phyloP scores from a whole-genome alignment of 1,140 invertebrate species.

The Drosophila carrolli region DNA sequence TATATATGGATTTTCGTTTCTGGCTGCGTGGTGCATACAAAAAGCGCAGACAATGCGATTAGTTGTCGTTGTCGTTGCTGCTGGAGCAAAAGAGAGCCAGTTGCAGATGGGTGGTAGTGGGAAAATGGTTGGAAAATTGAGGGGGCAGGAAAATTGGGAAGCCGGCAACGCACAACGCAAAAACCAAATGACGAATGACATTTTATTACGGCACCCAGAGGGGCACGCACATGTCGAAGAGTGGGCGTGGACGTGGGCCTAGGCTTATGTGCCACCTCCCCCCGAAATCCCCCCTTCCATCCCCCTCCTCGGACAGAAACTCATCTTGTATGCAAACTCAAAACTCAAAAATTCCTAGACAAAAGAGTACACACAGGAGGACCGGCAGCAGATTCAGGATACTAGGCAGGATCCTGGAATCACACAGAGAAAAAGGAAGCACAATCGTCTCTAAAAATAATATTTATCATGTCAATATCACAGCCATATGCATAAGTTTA shows the following conservation, averaged over 20 bases:
- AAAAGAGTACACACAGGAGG: slow-evolving; percentile 70
- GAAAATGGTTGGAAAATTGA: slow-evolving; percentile 2
- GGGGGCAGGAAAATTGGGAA: slow-evolving; percentile 44
- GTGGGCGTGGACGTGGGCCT: slow-evolving; percentile 16
- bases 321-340: slow-evolving; percentile 83
- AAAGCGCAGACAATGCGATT: slow-evolving; percentile 83
- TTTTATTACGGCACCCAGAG: slow-evolving; percentile 81
- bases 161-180: slow-evolving; percentile 73
- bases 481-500: too few species aligned
- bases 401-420: slow-evolving; percentile 35
- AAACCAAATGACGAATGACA: slow-evolving; percentile 83
- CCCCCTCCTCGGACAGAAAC: slow-evolving; percentile 54
- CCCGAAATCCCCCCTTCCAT: neutral
- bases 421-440: neutral
- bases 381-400: slow-evolving; percentile 49
- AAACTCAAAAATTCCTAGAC: slow-evolving; percentile 82
- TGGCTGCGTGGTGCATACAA: slow-evolving; percentile 77
- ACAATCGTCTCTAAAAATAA: too few species aligned
- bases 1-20: slow-evolving; percentile 69
- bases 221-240: slow-evolving; percentile 59
- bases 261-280: slow-evolving; percentile 14
- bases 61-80: slow-evolving; percentile 71
- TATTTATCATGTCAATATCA: too few species aligned
- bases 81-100: slow-evolving; percentile 46
- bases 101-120: slow-evolving; percentile 9